Conservation (phyloP, 2,113 vertebrate species). For the Hippocampus abdominalis region DNA sequence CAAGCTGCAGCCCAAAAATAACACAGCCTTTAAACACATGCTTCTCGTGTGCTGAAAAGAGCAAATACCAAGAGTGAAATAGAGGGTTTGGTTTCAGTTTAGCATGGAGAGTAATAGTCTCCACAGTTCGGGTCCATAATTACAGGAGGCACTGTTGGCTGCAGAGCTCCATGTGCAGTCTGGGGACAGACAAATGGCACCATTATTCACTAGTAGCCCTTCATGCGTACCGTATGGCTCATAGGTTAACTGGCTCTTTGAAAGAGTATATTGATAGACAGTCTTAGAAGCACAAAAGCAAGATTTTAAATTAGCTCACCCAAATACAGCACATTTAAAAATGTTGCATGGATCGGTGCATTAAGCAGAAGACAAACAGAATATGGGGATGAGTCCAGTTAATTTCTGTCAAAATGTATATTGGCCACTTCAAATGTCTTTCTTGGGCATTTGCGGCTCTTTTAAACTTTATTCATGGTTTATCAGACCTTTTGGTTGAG, state of each 20-base stretch:
- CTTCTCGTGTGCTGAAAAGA: conserved; percentile 50
- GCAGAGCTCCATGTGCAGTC: conserved; percentile 46
- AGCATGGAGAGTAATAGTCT: conserved; percentile 57
- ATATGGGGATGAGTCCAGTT: background rate
- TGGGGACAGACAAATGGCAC: conserved; percentile 58
- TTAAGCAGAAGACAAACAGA: background rate
- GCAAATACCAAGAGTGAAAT: conserved; percentile 65
- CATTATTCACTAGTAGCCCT: conserved; percentile 49
- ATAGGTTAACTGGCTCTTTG: conserved; percentile 8
- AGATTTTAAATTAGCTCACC: background rate
- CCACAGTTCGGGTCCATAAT: conserved; percentile 64
- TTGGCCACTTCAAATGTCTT: background rate
- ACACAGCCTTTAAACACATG: conserved; percentile 58
- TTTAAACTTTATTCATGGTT: background rate
- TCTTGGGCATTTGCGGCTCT: background rate
- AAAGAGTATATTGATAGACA: background rate
- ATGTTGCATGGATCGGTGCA: background rate
- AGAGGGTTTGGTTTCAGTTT: conserved; percentile 62
- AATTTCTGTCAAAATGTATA: background rate
- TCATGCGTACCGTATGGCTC: conserved; percentile 39
- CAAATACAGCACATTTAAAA: background rate
- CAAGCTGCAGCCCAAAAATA: conserved; percentile 60
- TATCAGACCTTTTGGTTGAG: background rate
- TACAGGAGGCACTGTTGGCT: conserved; percentile 66
- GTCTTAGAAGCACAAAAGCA: background rate